Percentiles rank a stretch among this genome's conserved stretches.
Evolutionary conservation across 2,797 vertebrate species (phyloP).

Genomic region (Neopelma chrysocephalum): DNA sequence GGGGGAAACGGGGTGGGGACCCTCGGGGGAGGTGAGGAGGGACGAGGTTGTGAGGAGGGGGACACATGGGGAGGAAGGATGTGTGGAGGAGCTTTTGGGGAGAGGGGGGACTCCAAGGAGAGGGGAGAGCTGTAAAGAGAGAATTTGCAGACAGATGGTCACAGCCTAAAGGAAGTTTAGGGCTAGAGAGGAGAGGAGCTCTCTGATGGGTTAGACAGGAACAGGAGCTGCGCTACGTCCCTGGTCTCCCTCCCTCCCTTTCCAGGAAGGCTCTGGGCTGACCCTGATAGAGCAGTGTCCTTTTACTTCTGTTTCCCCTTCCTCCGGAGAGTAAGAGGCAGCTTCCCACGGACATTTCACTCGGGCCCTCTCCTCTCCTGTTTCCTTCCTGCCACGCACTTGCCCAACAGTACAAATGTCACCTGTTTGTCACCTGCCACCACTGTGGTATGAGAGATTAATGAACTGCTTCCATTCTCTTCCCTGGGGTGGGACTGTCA

Average conservation of each 20-base stretch:
- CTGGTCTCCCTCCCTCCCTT: background rate
- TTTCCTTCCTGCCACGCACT: background rate
- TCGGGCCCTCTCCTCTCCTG: background rate
- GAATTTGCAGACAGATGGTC: background rate
- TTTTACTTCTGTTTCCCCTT: background rate
- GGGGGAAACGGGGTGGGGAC: background rate
- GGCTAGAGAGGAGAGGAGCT: background rate
- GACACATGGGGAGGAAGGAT: fast-evolving
- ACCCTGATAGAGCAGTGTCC: fast-evolving
- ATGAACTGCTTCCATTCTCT: background rate
- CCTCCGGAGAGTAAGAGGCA: background rate
- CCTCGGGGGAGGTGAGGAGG: background rate
- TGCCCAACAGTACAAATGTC: background rate
- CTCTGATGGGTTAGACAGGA: background rate
- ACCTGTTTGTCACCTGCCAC: background rate
- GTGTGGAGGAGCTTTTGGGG: background rate
- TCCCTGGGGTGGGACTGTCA: background rate
- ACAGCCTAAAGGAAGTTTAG: background rate
- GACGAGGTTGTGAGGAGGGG: too few species aligned
- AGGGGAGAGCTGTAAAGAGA: background rate
- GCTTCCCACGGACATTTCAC: background rate
- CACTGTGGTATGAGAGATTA: background rate
- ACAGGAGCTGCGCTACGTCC: fast-evolving
- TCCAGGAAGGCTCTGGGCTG: background rate
- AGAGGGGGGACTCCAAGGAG: background rate